phyloP scores from a whole-genome alignment of 2,797 vertebrate genomes.

The Atherinosoma microstoma region DNA sequence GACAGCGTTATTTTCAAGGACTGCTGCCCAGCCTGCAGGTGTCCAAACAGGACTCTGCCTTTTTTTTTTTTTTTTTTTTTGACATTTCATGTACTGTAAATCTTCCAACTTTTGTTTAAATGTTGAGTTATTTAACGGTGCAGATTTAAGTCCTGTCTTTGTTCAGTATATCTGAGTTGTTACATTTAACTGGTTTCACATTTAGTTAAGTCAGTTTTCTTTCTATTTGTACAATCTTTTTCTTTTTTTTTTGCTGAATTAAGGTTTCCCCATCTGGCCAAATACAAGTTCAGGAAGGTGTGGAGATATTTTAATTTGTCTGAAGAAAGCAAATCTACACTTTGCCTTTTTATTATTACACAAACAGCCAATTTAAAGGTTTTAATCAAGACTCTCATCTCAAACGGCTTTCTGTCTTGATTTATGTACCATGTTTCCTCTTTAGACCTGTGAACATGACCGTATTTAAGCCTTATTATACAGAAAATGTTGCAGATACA shows the following conservation, averaged over 20 bases:
- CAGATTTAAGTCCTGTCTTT: not conserved
- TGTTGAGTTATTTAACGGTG: not conserved
- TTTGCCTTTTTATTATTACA: not conserved
- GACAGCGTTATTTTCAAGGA: slow-evolving; percentile 1
- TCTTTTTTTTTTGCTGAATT: slow-evolving; percentile 7
- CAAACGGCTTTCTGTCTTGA: slow-evolving; percentile 16
- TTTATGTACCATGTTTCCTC: not conserved
- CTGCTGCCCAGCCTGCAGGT: slow-evolving; percentile 28
- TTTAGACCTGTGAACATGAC: not conserved
- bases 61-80: not conserved
- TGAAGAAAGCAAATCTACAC: not conserved
- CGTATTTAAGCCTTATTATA: slow-evolving; percentile 4
- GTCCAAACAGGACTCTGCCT: not conserved
- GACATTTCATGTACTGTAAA: slow-evolving; percentile 5
- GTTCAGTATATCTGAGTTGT: not conserved
- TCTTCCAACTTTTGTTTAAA: slow-evolving; percentile 7
- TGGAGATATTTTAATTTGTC: slow-evolving; percentile 5
- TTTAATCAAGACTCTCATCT: slow-evolving; percentile 20
- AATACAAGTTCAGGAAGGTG: slow-evolving; percentile 12
- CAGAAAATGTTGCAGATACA: not conserved
- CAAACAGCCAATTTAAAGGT: not conserved
- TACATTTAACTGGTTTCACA: slow-evolving; percentile 2
- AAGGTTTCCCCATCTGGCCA: slow-evolving; percentile 1
- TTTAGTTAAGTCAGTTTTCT: slow-evolving; percentile 12
- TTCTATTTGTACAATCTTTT: not conserved